These are phyloP conservation scores for Heliornis fulica DNA, from an alignment of 2,113 vertebrate genomes.

Conservation along the genomic window DNA sequence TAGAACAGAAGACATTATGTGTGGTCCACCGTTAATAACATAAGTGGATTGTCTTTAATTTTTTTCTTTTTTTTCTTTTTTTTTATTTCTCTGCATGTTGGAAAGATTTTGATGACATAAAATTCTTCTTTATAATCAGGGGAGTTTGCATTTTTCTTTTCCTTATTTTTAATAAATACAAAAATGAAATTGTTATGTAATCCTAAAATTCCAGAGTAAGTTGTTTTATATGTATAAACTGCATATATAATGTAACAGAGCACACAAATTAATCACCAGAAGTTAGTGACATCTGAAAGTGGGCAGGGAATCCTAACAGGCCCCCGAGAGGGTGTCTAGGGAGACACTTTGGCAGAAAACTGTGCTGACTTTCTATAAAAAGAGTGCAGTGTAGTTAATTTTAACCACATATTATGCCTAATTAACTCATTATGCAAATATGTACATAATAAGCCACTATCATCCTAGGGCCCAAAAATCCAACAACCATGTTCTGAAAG, in stretches of 20 bases:
- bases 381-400: conserved; percentile 32
- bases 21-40: background rate
- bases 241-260: background rate
- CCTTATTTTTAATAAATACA: background rate
- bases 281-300: background rate
- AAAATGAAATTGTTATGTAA: background rate
- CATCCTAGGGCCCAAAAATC: conserved; percentile 20
- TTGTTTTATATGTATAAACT: background rate
- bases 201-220: background rate
- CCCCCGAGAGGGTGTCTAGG: background rate
- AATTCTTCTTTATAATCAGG: background rate
- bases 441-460: conserved; percentile 26
- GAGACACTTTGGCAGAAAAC: conserved; percentile 21
- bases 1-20: background rate
- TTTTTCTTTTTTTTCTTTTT: background rate
- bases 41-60: background rate
- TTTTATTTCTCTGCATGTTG: background rate
- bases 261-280: conserved; percentile 15
- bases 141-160: background rate
- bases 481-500: background rate
- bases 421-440: conserved; percentile 66
- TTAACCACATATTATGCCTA: conserved; percentile 46
- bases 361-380: conserved; percentile 37
- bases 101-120: background rate
- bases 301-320: conserved; percentile 35